A percentile compares a stretch with the other conserved stretches of the same genome.
phyloP scores from a whole-genome alignment of 2,113 vertebrate genomes.

The Pelecanoides urinatrix region DNA sequence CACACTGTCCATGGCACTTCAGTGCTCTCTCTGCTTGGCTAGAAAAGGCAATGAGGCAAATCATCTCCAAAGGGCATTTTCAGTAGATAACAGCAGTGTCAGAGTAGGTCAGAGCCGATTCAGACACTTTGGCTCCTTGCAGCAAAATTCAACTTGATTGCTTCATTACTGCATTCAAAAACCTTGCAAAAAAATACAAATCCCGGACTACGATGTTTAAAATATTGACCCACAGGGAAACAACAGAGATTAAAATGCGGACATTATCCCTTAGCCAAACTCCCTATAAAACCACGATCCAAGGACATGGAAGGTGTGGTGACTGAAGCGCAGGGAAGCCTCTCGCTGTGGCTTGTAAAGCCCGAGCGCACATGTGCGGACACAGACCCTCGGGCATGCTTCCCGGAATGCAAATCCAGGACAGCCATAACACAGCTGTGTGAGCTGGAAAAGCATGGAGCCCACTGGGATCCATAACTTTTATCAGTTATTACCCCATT shows the following conservation, averaged over 20 bases:
- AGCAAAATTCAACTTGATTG: conserved; percentile 26
- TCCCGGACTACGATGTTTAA: not conserved
- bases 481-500: conserved; percentile 63
- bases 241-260: conserved; percentile 55
- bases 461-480: conserved; percentile 66
- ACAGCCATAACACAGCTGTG: conserved; percentile 69
- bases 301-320: conserved; percentile 64
- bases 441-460: conserved; percentile 52
- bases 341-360: conserved; percentile 58
- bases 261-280: conserved; percentile 63
- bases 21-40: not conserved
- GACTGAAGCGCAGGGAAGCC: conserved; percentile 57
- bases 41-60: not conserved
- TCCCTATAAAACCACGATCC: conserved; percentile 49
- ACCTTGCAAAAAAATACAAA: not conserved
- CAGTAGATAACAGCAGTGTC: not conserved
- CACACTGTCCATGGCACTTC: not conserved
- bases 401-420: conserved; percentile 68
- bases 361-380: conserved; percentile 46
- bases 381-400: conserved; percentile 46
- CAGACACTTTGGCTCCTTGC: conserved; percentile 47
- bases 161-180: conserved; percentile 37
- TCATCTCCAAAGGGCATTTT: not conserved
- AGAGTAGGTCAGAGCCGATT: conserved; percentile 22
- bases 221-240: conserved; percentile 35